A percentile compares a stretch with the other conserved stretches of the same genome.
Conservation (phyloP, 2,113 vertebrate genomes). For the Solea senegalensis region DNA sequence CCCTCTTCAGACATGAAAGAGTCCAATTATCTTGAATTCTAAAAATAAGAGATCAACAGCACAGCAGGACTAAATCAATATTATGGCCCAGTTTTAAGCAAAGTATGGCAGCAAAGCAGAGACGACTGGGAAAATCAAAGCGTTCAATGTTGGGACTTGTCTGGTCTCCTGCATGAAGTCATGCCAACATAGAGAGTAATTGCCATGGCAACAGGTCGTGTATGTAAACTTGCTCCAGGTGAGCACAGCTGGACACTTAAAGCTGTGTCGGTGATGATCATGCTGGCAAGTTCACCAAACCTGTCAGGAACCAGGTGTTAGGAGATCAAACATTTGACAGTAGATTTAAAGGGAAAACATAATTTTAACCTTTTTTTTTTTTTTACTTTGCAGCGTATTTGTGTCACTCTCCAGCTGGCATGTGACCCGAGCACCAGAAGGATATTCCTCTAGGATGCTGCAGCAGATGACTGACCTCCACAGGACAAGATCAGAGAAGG, state of each 20-base stretch:
- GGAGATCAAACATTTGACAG: slow-evolving; percentile 6
- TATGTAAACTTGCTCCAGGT: slow-evolving; percentile 10
- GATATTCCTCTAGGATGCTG: slow-evolving; percentile 52
- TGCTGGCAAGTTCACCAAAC: neutral
- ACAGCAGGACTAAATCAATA: slow-evolving; percentile 68
- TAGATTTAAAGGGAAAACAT: neutral
- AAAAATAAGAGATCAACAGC: slow-evolving; percentile 54
- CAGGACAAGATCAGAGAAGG: slow-evolving; percentile 42
- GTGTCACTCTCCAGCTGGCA: slow-evolving; percentile 36
- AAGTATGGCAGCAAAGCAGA: slow-evolving; percentile 64
- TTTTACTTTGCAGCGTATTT: slow-evolving; percentile 28
- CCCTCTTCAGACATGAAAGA: slow-evolving; percentile 23
- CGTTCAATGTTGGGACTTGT: slow-evolving; percentile 62
- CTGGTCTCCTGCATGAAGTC: slow-evolving; percentile 46
- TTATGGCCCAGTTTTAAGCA: slow-evolving; percentile 55
- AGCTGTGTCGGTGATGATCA: neutral
- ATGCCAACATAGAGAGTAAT: slow-evolving; percentile 69
- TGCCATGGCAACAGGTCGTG: slow-evolving; percentile 66
- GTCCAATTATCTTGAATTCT: slow-evolving; percentile 53
- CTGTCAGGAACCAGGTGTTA: slow-evolving; percentile 16
- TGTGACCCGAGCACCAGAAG: slow-evolving; percentile 40
- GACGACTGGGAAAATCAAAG: slow-evolving; percentile 72
- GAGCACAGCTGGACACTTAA: slow-evolving; percentile 26
- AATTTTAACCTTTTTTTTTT: neutral
- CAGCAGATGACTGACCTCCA: slow-evolving; percentile 55